Percentiles rank a stretch among this genome's conserved stretches.
Conservation (phyloP, 2,797 vertebrate species). For the Selene dorsalis region DNA sequence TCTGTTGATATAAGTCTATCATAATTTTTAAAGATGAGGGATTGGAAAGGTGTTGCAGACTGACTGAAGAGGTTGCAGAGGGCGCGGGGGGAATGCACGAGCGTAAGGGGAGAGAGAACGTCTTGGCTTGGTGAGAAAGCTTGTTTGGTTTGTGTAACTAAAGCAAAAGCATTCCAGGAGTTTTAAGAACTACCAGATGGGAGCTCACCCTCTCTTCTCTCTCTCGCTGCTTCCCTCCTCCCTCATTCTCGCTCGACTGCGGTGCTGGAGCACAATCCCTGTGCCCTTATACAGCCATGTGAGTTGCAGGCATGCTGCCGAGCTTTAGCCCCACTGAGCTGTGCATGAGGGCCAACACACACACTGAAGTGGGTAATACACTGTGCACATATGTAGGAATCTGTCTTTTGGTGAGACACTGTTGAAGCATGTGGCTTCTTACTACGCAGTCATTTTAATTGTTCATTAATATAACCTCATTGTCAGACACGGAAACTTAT, state of each 20-base stretch:
- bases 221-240: conserved; percentile 56
- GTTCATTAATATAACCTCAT: conserved; percentile 44
- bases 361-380: conserved; percentile 38
- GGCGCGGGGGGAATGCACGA: conserved; percentile 53
- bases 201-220: conserved; percentile 67
- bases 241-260: conserved; percentile 52
- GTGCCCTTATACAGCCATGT: conserved; percentile 89
- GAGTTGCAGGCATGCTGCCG: conserved; percentile 75
- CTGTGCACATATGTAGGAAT: conserved; percentile 20
- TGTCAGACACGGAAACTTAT: conserved; percentile 18
- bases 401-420: conserved; percentile 33
- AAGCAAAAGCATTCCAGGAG: conserved; percentile 91
- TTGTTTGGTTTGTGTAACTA: conserved; percentile 90
- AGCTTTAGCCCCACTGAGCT: conserved; percentile 58
- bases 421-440: conserved; percentile 64
- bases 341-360: conserved; percentile 45
- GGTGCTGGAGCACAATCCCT: conserved; percentile 69
- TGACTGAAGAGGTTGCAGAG: conserved; percentile 53
- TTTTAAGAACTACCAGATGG: conserved; percentile 91
- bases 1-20: conserved; percentile 8
- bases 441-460: conserved; percentile 49
- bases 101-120: conserved; percentile 56
- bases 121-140: conserved; percentile 80
- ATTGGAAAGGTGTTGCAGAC: conserved; percentile 38
- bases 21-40: conserved; percentile 10